These are phyloP conservation scores for Cebuella pygmaea DNA, from an alignment of 2,797 vertebrate genomes.

Conservation along the genomic window DNA sequence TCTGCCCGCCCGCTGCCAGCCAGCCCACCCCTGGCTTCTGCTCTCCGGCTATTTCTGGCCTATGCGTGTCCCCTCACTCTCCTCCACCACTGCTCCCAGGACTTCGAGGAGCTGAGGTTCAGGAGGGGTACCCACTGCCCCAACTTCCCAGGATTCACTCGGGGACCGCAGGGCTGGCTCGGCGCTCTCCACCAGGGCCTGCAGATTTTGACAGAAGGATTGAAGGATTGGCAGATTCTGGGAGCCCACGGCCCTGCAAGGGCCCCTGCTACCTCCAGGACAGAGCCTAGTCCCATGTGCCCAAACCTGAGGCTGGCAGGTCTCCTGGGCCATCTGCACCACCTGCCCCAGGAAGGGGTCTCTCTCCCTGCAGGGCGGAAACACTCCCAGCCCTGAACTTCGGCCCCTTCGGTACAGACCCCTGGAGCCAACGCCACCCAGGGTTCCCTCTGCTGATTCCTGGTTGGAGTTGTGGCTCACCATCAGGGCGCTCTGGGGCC, in stretches of 20 bases:
- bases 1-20: slow-evolving; percentile 66
- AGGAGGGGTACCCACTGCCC: background rate
- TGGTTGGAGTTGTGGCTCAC: slow-evolving; percentile 93
- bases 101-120: background rate
- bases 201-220: background rate
- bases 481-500: slow-evolving; percentile 87
- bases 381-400: background rate
- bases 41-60: background rate
- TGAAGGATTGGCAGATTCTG: accelerated
- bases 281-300: background rate
- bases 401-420: background rate
- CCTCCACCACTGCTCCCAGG: background rate
- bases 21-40: slow-evolving; percentile 10
- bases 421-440: slow-evolving; percentile 88
- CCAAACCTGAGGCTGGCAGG: background rate
- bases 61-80: background rate
- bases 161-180: accelerated
- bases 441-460: slow-evolving; percentile 93
- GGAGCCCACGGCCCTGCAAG: background rate
- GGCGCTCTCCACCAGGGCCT: background rate
- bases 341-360: background rate
- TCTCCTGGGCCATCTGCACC: background rate
- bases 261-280: background rate
- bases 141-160: accelerated
- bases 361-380: background rate